Evolutionary conservation across 2,113 vertebrate genomes (phyloP).

Genomic region (Columba livia): DNA sequence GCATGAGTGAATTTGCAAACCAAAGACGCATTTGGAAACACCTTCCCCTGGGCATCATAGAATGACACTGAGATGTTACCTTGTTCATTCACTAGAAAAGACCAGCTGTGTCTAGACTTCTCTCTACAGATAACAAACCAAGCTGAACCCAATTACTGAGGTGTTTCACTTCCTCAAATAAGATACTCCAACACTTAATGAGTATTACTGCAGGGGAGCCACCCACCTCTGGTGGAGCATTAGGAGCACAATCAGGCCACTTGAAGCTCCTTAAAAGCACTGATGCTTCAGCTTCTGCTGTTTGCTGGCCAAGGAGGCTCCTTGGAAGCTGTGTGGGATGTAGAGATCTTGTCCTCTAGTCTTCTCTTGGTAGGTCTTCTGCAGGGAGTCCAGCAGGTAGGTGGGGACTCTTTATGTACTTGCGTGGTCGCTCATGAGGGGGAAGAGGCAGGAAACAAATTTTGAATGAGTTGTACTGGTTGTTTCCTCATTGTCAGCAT

Average conservation of each 20-base stretch:
- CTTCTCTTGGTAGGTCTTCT: neutral
- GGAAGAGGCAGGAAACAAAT: neutral
- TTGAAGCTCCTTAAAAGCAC: neutral
- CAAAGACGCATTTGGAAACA: neutral
- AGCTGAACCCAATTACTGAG: neutral
- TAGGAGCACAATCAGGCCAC: neutral
- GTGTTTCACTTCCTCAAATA: neutral
- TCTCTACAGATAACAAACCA: neutral
- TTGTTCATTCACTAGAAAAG: neutral
- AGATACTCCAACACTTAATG: neutral
- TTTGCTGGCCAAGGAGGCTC: neutral
- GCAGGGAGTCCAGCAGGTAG: neutral
- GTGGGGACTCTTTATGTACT: neutral
- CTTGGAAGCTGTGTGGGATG: fast-evolving
- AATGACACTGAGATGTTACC: neutral
- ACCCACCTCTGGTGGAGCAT: neutral
- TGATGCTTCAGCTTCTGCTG: fast-evolving
- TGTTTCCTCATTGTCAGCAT: fast-evolving
- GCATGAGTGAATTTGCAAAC: neutral
- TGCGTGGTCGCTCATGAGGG: fast-evolving
- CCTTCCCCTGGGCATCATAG: fast-evolving
- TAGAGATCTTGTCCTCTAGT: neutral
- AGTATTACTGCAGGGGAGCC: neutral
- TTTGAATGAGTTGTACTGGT: neutral
- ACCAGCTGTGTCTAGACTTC: neutral